These are phyloP conservation scores for Pleuronectes platessa DNA, from an alignment of 2,113 vertebrate species.

Conservation along the genomic window DNA sequence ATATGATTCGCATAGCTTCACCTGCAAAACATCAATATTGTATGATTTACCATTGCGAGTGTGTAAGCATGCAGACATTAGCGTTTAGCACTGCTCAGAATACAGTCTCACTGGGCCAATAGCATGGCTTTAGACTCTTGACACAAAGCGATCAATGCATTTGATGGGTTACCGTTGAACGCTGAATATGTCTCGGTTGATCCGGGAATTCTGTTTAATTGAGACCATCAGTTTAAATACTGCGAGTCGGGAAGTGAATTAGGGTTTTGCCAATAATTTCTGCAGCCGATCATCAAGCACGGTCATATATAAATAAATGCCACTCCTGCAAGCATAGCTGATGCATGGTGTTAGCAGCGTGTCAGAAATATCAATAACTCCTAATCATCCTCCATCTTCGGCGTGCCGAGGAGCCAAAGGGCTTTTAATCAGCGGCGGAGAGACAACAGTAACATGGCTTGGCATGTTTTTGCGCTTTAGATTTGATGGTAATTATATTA, in stretches of 20 bases:
- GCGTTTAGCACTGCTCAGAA: not conserved
- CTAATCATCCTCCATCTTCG: conserved; percentile 8
- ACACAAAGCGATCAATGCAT: not conserved
- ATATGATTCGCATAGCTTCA: too few relatives aligned
- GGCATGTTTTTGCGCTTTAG: conserved; percentile 10
- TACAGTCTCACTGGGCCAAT: not conserved
- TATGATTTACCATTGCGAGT: not conserved
- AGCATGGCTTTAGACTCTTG: not conserved
- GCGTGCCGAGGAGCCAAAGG: not conserved
- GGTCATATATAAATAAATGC: not conserved
- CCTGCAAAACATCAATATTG: not conserved
- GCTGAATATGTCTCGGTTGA: not conserved
- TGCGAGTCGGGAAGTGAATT: not conserved
- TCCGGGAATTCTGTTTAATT: not conserved
- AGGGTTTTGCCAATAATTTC: conserved; percentile 1
- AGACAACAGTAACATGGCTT: conserved; percentile 10
- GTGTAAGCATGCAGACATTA: not conserved
- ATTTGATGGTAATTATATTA: conserved; percentile 22
- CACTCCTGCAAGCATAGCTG: not conserved
- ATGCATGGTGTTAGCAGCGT: conserved; percentile 1
- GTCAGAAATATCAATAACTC: conserved; percentile 32
- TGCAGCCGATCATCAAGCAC: conserved; percentile 7
- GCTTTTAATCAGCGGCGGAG: conserved; percentile 10
- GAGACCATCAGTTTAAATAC: not conserved
- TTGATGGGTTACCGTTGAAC: not conserved